phyloP scores from a whole-genome alignment of 2,888 invertebrate genomes.

The Brassicogethes aeneus region DNA sequence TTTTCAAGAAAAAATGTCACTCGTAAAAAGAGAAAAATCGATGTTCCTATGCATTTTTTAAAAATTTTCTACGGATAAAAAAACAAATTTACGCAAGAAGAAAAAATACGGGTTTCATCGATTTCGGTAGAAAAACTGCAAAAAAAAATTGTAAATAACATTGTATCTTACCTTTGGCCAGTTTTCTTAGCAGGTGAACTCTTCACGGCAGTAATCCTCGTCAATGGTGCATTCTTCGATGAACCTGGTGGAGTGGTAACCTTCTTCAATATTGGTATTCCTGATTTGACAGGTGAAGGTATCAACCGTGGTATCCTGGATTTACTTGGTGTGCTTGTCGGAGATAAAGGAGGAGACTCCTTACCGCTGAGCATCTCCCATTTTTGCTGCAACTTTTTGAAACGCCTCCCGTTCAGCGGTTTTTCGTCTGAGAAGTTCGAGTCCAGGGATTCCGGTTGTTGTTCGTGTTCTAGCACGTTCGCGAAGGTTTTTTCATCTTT shows the following conservation, averaged over 20 bases:
- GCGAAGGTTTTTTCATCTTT: slow-evolving; percentile 9
- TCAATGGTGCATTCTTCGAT: slow-evolving; percentile 7
- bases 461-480: slow-evolving; percentile 11
- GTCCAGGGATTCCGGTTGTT: slow-evolving; percentile 36
- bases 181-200: slow-evolving; percentile 21
- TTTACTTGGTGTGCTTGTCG: slow-evolving; percentile 40
- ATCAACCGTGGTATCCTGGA: slow-evolving; percentile 70
- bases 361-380: slow-evolving; percentile 69
- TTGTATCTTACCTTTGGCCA: slow-evolving; percentile 27
- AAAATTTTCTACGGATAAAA: too few relatives aligned
- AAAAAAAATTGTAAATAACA: too few relatives aligned
- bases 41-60: too few relatives aligned
- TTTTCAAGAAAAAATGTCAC: too few relatives aligned
- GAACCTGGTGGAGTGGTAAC: slow-evolving; percentile 32
- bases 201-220: slow-evolving; percentile 14
- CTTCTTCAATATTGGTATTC: slow-evolving; percentile 49
- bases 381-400: slow-evolving; percentile 66
- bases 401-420: slow-evolving; percentile 54
- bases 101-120: too few relatives aligned
- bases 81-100: too few relatives aligned
- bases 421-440: slow-evolving; percentile 36
- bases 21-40: too few relatives aligned
- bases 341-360: slow-evolving; percentile 39
- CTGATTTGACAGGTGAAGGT: slow-evolving; percentile 58
- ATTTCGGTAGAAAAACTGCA: too few relatives aligned